Percentiles rank a stretch among this genome's conserved stretches.
Evolutionary conservation across 2,113 vertebrate genomes (phyloP).

Genomic region (Mus pahari): DNA sequence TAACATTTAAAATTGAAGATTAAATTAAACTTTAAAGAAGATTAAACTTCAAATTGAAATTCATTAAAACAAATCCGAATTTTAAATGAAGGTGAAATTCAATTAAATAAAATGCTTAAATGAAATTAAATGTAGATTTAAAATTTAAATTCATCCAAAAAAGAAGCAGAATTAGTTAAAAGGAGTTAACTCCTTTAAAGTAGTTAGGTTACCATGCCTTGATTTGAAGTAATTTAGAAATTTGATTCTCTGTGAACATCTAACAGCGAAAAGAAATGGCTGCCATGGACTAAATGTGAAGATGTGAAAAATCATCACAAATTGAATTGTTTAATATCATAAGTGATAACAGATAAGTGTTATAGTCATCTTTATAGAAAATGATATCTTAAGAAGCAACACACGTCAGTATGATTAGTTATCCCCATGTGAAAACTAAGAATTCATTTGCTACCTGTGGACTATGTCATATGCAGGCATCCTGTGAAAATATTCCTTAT

Average conservation of each 20-base stretch:
- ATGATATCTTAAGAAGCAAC: neutral
- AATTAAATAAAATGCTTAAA: constrained; percentile 68
- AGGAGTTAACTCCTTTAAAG: constrained; percentile 41
- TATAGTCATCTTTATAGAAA: neutral
- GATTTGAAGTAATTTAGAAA: constrained; percentile 38
- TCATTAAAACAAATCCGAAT: constrained; percentile 70
- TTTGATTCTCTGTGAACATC: neutral
- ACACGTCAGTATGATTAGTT: neutral
- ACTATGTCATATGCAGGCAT: neutral
- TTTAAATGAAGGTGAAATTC: constrained; percentile 69
- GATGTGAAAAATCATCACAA: neutral
- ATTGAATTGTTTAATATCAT: neutral
- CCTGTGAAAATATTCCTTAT: neutral
- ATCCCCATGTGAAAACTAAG: neutral
- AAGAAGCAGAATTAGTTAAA: constrained; percentile 55
- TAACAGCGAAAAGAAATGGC: neutral
- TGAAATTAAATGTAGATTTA: constrained; percentile 65
- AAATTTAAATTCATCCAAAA: constrained; percentile 61
- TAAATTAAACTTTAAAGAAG: constrained; percentile 73
- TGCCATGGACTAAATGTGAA: neutral
- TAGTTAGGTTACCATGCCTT: neutral
- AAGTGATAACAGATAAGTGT: neutral
- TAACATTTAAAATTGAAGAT: constrained; percentile 71
- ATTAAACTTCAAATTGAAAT: constrained; percentile 69
- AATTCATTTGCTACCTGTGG: neutral